Base-by-base conservation (phyloP, 2,113 vertebrate genomes). In the Megaleporinus macrocephalus region DNA sequence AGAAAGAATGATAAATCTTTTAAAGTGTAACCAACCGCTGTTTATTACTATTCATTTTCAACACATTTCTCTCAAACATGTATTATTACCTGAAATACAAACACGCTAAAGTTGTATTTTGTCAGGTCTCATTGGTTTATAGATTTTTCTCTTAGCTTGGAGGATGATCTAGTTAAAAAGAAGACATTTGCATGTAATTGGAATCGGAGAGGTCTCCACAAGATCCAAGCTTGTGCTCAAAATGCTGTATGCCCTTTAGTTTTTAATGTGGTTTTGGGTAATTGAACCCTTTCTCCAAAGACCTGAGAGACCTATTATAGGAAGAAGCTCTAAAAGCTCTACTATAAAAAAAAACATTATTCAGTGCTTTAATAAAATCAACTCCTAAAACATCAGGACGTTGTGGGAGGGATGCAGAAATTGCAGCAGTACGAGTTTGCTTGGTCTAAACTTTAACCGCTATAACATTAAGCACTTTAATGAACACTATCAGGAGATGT, bases 351-450 rank as follows among this genome's bases (percentile, higher is more conserved):
- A 14, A 18, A 5, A 14, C 12, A 16, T 80, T 73, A 30, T 13
- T 72, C 66, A 71, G 33, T 71, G 62, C 51, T 61, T 47, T 73
- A 80, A 80, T 80, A 80, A 63, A 80, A 73, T 65, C 44, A 73
- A 18, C 18, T 36, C 66, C 41, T 24, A 30, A 33, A 62, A 62
- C 53, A 53, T 27, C 79, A 73, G 57, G 70, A 80, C 73, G 41
- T 1, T 36, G 29, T 22, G 63, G 36, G 18, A 49, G 20, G 16
- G 36, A 73, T n/a, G 16, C 41, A 33, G 72, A 63, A 62, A 73
- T 41, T 49, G 20, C 22, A 63, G 70, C 29, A 59, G 70, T 69
- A 59, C 18, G 57, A 81, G 30, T 36, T 36, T 36, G 73, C 44
- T 10, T 49, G 16, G 55, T 11, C 44, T 57, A 33, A 24, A 14